These are phyloP conservation scores for Danio tinwini DNA, from an alignment of 2,797 vertebrate genomes.

Conservation along the genomic window DNA sequence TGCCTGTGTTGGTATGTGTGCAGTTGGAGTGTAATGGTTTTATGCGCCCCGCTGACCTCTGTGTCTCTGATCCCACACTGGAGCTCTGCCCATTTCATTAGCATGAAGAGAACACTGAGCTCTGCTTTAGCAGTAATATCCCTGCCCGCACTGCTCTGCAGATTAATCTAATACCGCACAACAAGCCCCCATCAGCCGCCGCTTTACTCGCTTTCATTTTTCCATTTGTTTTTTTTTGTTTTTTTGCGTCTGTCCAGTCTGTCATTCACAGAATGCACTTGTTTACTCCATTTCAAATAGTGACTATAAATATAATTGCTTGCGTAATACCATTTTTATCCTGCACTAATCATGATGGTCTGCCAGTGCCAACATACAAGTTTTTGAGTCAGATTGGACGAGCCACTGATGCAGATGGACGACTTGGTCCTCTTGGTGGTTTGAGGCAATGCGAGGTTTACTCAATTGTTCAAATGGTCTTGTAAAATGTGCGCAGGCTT, in stretches of 20 bases:
- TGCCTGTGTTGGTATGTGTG: constrained; percentile 34
- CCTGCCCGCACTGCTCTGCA: constrained; percentile 67
- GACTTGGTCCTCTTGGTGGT: constrained; percentile 67
- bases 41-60: constrained; percentile 69
- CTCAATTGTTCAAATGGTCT: background rate
- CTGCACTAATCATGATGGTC: constrained; percentile 2
- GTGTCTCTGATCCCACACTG: constrained; percentile 76
- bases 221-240: background rate
- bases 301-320: constrained; percentile 14
- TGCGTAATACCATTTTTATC: background rate
- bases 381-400: background rate
- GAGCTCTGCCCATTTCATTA: constrained; percentile 81
- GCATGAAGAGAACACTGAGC: constrained; percentile 77
- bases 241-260: constrained; percentile 45
- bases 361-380: background rate
- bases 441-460: background rate
- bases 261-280: constrained; percentile 69
- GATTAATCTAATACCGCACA: constrained; percentile 80
- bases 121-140: constrained; percentile 80
- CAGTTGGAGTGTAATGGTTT: constrained; percentile 62
- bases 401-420: constrained; percentile 35
- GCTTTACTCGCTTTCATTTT: constrained; percentile 19
- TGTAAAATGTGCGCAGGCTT: background rate
- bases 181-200: constrained; percentile 63
- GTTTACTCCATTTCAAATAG: background rate